Percentiles rank a stretch among this genome's conserved stretches.
These are phyloP conservation scores for Equus quagga DNA, from an alignment of 2,113 vertebrate species.

Conservation along the genomic window DNA sequence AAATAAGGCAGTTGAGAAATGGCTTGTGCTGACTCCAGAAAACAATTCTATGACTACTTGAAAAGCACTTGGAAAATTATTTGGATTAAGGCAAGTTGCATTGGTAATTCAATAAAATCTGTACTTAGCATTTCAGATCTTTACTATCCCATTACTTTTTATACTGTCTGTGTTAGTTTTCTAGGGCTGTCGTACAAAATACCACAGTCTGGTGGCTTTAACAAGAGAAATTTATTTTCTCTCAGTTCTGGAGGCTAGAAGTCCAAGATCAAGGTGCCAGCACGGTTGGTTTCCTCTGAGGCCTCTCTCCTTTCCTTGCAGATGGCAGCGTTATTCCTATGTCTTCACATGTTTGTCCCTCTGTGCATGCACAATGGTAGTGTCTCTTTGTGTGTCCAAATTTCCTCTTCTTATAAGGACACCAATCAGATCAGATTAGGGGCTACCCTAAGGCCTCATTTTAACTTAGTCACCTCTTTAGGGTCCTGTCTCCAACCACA, in stretches of 20 bases:
- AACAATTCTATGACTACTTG: background rate
- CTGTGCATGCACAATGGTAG: background rate
- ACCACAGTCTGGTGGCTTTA: background rate
- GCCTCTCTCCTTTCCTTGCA: background rate
- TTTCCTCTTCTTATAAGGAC: background rate
- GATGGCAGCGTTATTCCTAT: background rate
- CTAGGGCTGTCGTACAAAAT: background rate
- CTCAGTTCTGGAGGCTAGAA: background rate
- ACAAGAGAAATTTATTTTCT: background rate
- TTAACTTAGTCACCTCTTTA: background rate
- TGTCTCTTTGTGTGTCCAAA: background rate
- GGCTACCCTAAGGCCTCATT: background rate
- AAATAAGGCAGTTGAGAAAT: background rate
- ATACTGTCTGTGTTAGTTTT: background rate
- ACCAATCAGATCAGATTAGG: background rate
- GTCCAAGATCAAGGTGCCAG: background rate
- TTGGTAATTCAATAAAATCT: background rate
- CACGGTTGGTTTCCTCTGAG: background rate
- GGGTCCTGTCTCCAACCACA: background rate
- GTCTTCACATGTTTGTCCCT: background rate
- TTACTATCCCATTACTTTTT: background rate
- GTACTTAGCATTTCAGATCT: background rate
- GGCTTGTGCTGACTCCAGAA: background rate
- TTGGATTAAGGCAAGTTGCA: background rate
- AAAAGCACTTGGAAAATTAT: background rate